These are phyloP conservation scores for Centruroides sculpturatus DNA, from an alignment of 1,140 invertebrate species.

Conservation along the genomic window DNA sequence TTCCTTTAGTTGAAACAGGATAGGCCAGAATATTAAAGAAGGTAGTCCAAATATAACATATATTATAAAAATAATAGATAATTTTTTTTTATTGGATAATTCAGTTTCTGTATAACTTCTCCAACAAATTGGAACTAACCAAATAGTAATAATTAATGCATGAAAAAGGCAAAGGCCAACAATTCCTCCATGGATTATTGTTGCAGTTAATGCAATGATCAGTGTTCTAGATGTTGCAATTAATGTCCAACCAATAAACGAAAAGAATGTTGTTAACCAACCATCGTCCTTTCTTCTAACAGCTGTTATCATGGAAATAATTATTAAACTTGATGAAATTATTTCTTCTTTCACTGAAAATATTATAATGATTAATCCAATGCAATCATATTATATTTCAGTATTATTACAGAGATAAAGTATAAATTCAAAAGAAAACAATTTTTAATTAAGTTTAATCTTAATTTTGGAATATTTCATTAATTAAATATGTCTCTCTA, in stretches of 20 bases:
- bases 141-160: constrained; percentile 14
- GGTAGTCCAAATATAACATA: constrained; percentile 21
- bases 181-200: constrained; percentile 13
- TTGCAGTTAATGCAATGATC: constrained; percentile 15
- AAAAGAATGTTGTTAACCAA: constrained; percentile 17
- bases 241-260: constrained; percentile 18
- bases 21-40: constrained; percentile 22
- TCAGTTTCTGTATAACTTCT: constrained; percentile 1
- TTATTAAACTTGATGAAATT: constrained; percentile 15
- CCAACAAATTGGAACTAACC: constrained; percentile 16
- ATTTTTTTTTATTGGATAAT: background rate
- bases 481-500: no score
- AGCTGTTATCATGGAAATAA: constrained; percentile 20
- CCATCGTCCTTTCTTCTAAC: constrained; percentile 20
- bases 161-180: constrained; percentile 15
- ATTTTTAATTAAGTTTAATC: no score
- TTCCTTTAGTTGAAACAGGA: constrained; percentile 22
- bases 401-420: no score
- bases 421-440: no score
- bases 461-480: no score
- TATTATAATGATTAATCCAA: background rate
- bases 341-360: constrained; percentile 17
- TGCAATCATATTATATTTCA: no score
- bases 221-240: constrained; percentile 18
- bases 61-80: constrained; percentile 10